phyloP scores from a whole-genome alignment of 2,888 invertebrate species.

The Apotomis turbidana region DNA sequence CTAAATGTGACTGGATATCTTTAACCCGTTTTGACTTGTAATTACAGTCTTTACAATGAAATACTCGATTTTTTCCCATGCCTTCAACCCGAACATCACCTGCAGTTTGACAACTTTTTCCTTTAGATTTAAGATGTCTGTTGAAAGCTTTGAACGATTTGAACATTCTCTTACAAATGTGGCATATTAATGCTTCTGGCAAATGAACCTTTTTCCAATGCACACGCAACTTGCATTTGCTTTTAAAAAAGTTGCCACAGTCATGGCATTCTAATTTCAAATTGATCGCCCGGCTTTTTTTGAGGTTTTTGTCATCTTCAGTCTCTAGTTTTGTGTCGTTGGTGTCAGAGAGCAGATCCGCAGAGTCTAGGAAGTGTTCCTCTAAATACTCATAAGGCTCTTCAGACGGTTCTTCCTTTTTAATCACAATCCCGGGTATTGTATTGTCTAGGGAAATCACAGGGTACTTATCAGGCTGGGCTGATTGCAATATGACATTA shows the following conservation, averaged over 20 bases:
- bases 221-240: conserved; percentile 60
- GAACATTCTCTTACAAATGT: conserved; percentile 51
- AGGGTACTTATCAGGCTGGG: conserved; percentile 33
- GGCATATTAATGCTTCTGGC: conserved; percentile 51
- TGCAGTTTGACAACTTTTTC: conserved; percentile 51
- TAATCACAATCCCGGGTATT: conserved; percentile 45
- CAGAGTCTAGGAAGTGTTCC: conserved; percentile 42
- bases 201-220: conserved; percentile 61
- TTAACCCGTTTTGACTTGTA: conserved; percentile 60
- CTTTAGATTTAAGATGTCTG: conserved; percentile 47
- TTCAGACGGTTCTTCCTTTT: conserved; percentile 50
- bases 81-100: conserved; percentile 57
- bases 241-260: conserved; percentile 57
- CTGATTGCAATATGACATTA: conserved; percentile 54
- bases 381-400: conserved; percentile 43
- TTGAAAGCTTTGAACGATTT: conserved; percentile 48
- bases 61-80: conserved; percentile 56
- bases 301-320: conserved; percentile 33
- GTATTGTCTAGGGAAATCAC: conserved; percentile 20
- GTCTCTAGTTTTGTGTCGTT: conserved; percentile 20
- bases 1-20: conserved; percentile 60
- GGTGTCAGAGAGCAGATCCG: conserved; percentile 16
- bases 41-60: conserved; percentile 61
- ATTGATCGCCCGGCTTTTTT: conserved; percentile 51
- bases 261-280: conserved; percentile 61